Base-by-base conservation (phyloP, 2,888 invertebrate species). In the Phrixothrix hirtus region DNA sequence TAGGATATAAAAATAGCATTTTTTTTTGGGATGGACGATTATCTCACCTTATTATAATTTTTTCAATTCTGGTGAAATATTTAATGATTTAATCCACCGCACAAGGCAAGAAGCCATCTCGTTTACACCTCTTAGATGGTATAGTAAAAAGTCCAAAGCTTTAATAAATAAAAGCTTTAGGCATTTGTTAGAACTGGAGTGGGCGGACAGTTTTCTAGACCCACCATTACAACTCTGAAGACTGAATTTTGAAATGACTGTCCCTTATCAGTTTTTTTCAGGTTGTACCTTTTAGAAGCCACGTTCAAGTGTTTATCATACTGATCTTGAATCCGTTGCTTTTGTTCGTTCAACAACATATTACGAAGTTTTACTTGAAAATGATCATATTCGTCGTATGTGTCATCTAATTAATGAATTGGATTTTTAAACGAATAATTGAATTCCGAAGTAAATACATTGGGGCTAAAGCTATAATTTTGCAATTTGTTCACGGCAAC, bases 71-170 rank as follows among this genome's bases (percentile, higher is more conserved):
- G 30, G n/a, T 13, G 32, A 4, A 4, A 32, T 3, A n/a, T n/a
- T n/a, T n/a, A n/a, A n/a, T n/a, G n/a, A 13, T 3, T 32, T 32
- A 32, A 6, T 32, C 17, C 35, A 56, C 37, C 52, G 52, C 17
- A 59, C 16, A 12, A 58, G 12, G 29, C 47, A 45, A 12, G 57
- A 59, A 1, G 57, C 46, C 38, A 53, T 50, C 52, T 59, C 55
- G 44, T 55, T 58, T 17, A 32, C 50, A 2, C 59, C 57, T 39
- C 57, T 47, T 10, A 41, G 37, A 29, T 52, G 57, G 11, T 10
- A 42, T n/a, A n/a, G n/a, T n/a, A n/a, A n/a, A n/a, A n/a, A n/a
- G n/a, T n/a, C n/a, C n/a, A n/a, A n/a, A n/a, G 11, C 34, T n/a
- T 52, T n/a, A n/a, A n/a, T n/a, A n/a, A n/a, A n/a, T n/a, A n/a